Evolutionary conservation across 2,113 vertebrate species (phyloP).

Genomic region (Scomber colias): DNA sequence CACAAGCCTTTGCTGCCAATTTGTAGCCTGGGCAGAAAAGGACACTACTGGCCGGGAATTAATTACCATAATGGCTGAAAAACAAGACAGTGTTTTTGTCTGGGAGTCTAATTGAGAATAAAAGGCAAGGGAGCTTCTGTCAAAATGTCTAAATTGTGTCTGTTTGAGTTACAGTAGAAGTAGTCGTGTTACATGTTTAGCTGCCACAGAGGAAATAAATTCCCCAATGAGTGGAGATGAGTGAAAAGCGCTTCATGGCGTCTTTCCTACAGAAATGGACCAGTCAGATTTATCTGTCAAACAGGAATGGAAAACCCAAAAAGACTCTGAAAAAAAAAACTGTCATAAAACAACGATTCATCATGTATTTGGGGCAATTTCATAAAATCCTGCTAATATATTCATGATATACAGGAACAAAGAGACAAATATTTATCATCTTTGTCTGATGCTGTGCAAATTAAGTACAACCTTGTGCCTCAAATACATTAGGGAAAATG

Average conservation of each 20-base stretch:
- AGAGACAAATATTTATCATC: background rate
- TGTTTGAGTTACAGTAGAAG: too few species aligned
- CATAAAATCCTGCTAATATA: background rate
- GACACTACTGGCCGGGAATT: too few species aligned
- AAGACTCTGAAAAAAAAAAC: background rate
- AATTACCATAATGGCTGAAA: too few species aligned
- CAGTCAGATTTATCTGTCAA: background rate
- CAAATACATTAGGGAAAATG: background rate
- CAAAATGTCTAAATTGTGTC: too few species aligned
- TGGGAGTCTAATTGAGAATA: too few species aligned
- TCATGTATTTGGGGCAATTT: background rate
- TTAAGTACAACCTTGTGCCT: background rate
- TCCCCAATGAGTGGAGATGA: constrained; percentile 28
- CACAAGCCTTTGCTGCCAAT: too few species aligned
- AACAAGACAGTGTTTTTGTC: too few species aligned
- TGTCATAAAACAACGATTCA: background rate
- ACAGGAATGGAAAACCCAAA: background rate
- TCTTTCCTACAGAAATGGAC: background rate
- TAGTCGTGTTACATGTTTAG: too few species aligned
- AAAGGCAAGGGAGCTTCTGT: too few species aligned
- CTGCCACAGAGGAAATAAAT: constrained; percentile 23
- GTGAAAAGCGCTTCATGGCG: background rate
- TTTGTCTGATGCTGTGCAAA: background rate
- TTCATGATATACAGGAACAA: constrained; percentile 13
- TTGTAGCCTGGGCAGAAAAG: too few species aligned